Conservation (phyloP, 2,888 invertebrate species). For the Gymnocheta viridis region DNA sequence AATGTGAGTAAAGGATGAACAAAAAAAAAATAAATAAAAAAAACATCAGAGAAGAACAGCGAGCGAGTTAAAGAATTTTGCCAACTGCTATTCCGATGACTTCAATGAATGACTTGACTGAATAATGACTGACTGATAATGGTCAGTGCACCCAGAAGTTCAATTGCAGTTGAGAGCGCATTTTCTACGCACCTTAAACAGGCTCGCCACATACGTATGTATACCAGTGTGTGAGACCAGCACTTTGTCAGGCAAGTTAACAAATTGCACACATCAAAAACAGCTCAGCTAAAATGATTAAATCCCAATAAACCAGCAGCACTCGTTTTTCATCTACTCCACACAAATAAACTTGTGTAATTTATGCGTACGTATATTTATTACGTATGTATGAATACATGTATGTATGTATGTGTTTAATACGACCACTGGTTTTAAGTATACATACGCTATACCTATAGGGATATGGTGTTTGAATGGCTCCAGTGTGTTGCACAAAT, state of each 20-base stretch:
- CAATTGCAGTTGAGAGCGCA: slow-evolving; percentile 76
- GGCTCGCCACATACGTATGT: background rate
- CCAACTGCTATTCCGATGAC: slow-evolving; percentile 5
- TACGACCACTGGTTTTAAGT: background rate
- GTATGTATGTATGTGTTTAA: background rate
- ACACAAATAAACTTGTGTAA: slow-evolving; percentile 1
- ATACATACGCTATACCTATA: background rate
- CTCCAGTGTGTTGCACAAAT: background rate
- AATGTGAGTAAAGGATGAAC: slow-evolving; percentile 54
- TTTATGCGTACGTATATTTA: too few relatives aligned
- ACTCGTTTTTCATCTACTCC: slow-evolving; percentile 63
- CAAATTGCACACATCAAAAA: slow-evolving; percentile 74
- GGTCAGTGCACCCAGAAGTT: slow-evolving; percentile 72
- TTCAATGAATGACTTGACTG: slow-evolving; percentile 39
- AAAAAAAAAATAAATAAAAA: slow-evolving; percentile 5
- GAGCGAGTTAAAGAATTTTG: background rate
- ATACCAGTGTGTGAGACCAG: slow-evolving; percentile 15
- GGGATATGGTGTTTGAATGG: background rate
- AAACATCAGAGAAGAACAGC: background rate
- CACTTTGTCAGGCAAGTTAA: slow-evolving; percentile 78
- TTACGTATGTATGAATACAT: background rate
- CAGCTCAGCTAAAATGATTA: slow-evolving; percentile 53
- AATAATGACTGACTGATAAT: slow-evolving; percentile 58
- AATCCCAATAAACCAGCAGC: slow-evolving; percentile 64
- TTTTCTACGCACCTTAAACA: slow-evolving; percentile 71